Conservation (phyloP, 2,113 vertebrate genomes). For the Macquaria australasica region DNA sequence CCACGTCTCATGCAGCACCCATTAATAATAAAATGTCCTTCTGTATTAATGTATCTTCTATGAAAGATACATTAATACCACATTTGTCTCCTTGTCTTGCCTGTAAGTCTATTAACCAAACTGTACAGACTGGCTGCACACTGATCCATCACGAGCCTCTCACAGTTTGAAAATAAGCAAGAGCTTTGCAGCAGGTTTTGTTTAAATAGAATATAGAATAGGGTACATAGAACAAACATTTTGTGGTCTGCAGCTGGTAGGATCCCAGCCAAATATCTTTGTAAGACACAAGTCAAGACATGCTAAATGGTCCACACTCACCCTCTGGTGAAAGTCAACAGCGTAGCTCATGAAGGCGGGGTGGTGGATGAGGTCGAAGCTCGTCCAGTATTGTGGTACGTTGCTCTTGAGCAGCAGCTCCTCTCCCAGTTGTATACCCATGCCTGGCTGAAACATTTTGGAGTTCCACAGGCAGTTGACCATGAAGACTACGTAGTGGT, state of each 20-base stretch:
- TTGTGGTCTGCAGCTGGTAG: neutral
- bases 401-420: constrained; percentile 81
- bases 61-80: constrained; percentile 77
- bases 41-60: constrained; percentile 79
- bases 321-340: constrained; percentile 87
- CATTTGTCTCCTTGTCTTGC: constrained; percentile 65
- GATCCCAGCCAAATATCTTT: neutral
- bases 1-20: constrained; percentile 58
- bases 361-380: constrained; percentile 91
- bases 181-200: neutral
- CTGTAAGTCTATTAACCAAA: constrained; percentile 62
- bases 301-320: constrained; percentile 65
- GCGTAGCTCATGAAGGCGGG: constrained; percentile 90
- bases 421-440: constrained; percentile 79
- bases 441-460: constrained; percentile 83
- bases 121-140: constrained; percentile 5
- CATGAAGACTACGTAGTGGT: constrained; percentile 88
- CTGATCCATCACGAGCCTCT: constrained; percentile 17
- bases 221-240: neutral
- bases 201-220: no score
- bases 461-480: constrained; percentile 94
- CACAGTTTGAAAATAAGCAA: constrained; percentile 10
- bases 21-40: constrained; percentile 81
- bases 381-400: constrained; percentile 76
- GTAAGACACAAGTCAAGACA: neutral